Conservation (phyloP, 2,797 vertebrate species). For the Ciconia nigra region DNA sequence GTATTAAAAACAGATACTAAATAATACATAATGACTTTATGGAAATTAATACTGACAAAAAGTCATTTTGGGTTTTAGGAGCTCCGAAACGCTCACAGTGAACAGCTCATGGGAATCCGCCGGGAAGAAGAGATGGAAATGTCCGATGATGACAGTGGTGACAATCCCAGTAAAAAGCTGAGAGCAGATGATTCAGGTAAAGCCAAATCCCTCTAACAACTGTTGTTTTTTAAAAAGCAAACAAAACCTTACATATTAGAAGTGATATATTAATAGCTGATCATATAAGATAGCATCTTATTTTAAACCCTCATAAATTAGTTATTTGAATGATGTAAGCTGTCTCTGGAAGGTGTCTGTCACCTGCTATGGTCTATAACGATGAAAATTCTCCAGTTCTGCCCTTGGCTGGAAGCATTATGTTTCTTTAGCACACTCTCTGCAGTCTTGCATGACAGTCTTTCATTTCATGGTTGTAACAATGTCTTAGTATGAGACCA, state of each 20-base stretch:
- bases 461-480: not conserved
- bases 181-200: constrained; percentile 88
- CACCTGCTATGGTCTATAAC: not conserved
- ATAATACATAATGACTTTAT: not conserved
- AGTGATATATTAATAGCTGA: not conserved
- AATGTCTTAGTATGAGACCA: not conserved
- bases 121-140: constrained; percentile 98
- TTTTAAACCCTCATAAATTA: constrained; percentile 41
- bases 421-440: not conserved
- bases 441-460: not conserved
- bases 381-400: constrained; percentile 13
- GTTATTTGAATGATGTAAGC: constrained; percentile 17
- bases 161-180: constrained; percentile 86
- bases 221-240: not conserved
- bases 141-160: constrained; percentile 91
- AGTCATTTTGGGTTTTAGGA: constrained; percentile 81
- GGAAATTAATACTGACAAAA: constrained; percentile 22
- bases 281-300: constrained; percentile 2
- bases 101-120: constrained; percentile 95
- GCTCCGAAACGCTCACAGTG: constrained; percentile 92
- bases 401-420: not conserved
- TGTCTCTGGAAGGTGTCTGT: constrained; percentile 44
- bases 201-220: not conserved
- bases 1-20: not conserved
- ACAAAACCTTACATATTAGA: not conserved